Percentiles rank a stretch among this genome's conserved stretches.
phyloP scores from a whole-genome alignment of 2,113 vertebrate genomes.

The Neotragus moschatus region DNA sequence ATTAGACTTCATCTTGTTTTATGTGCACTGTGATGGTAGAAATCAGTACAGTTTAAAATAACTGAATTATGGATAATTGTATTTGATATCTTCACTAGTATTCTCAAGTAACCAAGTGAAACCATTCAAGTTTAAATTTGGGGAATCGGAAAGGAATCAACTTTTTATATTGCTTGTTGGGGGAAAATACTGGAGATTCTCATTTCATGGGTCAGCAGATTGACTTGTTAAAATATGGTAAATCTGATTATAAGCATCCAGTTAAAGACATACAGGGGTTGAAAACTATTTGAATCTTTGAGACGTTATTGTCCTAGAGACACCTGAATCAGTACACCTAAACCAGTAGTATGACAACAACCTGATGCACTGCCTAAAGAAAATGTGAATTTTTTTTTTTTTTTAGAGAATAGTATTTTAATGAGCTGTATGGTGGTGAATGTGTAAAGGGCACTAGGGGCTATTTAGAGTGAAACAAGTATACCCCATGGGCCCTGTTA shows the following conservation, averaged over 20 bases:
- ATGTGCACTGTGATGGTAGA: conserved; percentile 76
- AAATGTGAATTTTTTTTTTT: conserved; percentile 28
- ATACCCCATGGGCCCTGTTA: background rate
- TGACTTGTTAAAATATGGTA: background rate
- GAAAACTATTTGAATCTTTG: background rate
- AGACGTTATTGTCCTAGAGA: background rate
- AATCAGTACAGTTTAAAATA: conserved; percentile 40
- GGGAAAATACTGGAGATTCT: background rate
- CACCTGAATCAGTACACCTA: background rate
- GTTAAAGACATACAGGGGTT: background rate
- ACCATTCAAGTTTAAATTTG: conserved; percentile 8
- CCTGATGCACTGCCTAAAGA: conserved; percentile 39
- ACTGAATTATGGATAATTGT: background rate
- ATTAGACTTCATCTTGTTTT: background rate
- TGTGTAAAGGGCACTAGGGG: background rate
- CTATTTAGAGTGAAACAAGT: background rate
- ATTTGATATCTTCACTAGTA: background rate
- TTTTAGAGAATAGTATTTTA: background rate
- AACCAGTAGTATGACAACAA: background rate
- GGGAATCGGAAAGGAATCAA: conserved; percentile 5
- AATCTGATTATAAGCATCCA: background rate
- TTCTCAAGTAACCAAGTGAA: background rate
- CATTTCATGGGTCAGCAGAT: background rate
- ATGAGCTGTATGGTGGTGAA: background rate
- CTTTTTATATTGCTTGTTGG: background rate